These are phyloP conservation scores for Strix uralensis DNA, from an alignment of 2,113 vertebrate species.

Conservation along the genomic window DNA sequence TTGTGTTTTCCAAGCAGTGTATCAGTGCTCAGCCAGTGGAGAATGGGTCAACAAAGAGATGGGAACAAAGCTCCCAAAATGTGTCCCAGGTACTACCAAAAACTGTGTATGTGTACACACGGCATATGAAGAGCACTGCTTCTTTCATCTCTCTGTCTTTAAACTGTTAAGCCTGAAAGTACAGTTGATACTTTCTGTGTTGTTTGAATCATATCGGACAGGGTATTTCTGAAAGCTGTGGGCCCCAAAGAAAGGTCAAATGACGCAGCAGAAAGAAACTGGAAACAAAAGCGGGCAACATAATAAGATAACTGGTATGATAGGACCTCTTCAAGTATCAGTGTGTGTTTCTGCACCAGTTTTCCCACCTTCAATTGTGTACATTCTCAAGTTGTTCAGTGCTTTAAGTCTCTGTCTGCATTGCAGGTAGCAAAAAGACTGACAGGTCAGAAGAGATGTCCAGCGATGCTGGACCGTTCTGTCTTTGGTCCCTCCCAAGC, in stretches of 20 bases:
- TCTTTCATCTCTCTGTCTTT: neutral
- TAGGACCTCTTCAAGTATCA: neutral
- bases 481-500: neutral
- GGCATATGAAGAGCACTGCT: neutral
- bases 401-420: neutral
- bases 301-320: neutral
- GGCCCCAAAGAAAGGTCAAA: neutral
- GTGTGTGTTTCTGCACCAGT: neutral
- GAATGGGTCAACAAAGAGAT: constrained; percentile 68
- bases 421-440: neutral
- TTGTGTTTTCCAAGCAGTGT: constrained; percentile 56
- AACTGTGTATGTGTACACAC: accelerated
- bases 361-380: neutral
- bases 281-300: neutral
- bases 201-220: neutral
- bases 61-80: constrained; percentile 67
- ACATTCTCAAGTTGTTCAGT: neutral
- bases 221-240: neutral
- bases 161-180: neutral
- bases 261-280: neutral
- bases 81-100: constrained; percentile 72
- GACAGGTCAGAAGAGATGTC: neutral
- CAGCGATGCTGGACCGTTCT: neutral
- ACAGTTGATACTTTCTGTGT: neutral
- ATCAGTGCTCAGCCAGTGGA: constrained; percentile 67